Percentiles rank a stretch among this genome's conserved stretches.
phyloP scores from a whole-genome alignment of 2,888 invertebrate genomes.

The Melieria crassipennis region DNA sequence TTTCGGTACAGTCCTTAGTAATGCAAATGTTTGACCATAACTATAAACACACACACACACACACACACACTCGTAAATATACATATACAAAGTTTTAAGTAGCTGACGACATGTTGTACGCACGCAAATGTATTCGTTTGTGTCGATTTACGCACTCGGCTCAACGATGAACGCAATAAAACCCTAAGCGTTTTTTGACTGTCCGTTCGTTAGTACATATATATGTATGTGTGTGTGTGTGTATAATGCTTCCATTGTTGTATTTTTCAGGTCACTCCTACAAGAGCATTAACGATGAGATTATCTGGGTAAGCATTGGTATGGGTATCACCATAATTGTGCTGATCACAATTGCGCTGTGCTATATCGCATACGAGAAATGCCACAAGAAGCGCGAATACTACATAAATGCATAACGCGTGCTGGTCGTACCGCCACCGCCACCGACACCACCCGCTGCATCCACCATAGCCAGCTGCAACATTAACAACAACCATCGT shows the following conservation, averaged over 20 bases:
- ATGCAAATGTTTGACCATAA: background rate
- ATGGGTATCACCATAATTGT: constrained; percentile 85
- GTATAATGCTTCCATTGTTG: no score
- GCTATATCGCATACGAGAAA: constrained; percentile 83
- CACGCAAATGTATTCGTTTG: no score
- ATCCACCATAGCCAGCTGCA: no score
- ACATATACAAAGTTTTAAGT: background rate
- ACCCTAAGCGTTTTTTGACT: no score
- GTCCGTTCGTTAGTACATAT: no score
- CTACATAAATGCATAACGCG: constrained; percentile 72
- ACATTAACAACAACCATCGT: no score
- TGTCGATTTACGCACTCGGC: no score
- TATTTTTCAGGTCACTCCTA: constrained; percentile 75
- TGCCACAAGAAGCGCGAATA: constrained; percentile 75
- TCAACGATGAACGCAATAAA: no score
- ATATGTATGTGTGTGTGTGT: no score
- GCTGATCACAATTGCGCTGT: constrained; percentile 81
- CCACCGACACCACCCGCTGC: no score
- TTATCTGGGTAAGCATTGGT: constrained; percentile 87
- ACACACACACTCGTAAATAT: background rate
- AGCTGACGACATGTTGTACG: background rate
- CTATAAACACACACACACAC: background rate
- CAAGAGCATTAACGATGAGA: constrained; percentile 85
- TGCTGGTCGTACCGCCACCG: background rate
- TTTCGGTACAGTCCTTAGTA: no score